Evolutionary conservation across 2,113 vertebrate genomes (phyloP).

Genomic region (Pantherophis guttatus): DNA sequence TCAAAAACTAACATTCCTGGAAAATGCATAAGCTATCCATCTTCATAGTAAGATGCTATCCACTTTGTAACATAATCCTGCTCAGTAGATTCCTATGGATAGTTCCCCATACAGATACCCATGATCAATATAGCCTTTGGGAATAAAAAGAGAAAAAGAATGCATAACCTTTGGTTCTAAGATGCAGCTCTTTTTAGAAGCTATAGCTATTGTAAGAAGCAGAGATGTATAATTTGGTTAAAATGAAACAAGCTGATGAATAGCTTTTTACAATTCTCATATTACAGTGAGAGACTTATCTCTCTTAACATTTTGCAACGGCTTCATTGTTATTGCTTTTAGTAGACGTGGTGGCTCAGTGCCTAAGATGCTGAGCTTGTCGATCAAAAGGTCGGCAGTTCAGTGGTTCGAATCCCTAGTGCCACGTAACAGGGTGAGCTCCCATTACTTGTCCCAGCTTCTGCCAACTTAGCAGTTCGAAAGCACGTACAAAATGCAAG

Average conservation of each 20-base stretch:
- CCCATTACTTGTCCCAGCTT: too few relatives aligned
- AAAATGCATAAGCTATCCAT: not conserved
- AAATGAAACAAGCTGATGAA: not conserved
- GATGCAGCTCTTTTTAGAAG: not conserved
- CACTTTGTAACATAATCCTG: not conserved
- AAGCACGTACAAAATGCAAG: too few relatives aligned
- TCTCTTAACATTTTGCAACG: not conserved
- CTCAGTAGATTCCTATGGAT: not conserved
- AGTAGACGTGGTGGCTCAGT: not conserved
- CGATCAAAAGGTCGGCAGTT: too few relatives aligned
- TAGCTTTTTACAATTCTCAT: not conserved
- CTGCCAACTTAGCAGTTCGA: too few relatives aligned
- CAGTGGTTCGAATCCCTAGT: too few relatives aligned
- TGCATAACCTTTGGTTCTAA: not conserved
- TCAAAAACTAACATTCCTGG: not conserved
- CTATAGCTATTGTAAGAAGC: not conserved
- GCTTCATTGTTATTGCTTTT: not conserved
- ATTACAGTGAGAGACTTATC: too few relatives aligned
- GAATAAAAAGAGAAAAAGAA: not conserved
- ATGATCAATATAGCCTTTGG: not conserved
- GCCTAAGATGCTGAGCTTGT: too few relatives aligned
- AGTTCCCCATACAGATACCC: not conserved
- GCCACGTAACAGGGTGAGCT: too few relatives aligned
- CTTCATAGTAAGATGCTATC: not conserved
- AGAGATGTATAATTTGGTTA: not conserved